Evolutionary conservation across 2,888 invertebrate species (phyloP).

Genomic region (Dicyrtomina minuta): DNA sequence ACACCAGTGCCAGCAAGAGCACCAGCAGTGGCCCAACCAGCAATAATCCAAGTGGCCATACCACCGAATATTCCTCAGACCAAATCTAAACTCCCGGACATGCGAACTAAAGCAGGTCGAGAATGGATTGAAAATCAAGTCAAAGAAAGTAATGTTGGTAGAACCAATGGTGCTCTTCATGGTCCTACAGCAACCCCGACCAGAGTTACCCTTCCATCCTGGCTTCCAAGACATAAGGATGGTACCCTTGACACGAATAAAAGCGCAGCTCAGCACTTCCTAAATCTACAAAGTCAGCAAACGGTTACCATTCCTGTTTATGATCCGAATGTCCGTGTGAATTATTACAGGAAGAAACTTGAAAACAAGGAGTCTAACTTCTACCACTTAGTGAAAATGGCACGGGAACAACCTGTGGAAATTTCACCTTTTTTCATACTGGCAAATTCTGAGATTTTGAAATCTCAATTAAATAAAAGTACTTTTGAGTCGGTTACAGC

Average conservation of each 20-base stretch:
- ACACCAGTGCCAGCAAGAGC: constrained; percentile 28
- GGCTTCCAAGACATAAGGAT: constrained; percentile 33
- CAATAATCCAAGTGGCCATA: background rate
- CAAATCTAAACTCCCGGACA: background rate
- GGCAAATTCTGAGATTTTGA: constrained; percentile 4
- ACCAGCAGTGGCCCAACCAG: too few species aligned
- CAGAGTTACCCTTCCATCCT: constrained; percentile 14
- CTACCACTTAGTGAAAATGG: background rate
- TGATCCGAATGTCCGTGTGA: background rate
- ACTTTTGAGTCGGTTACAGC: too few species aligned
- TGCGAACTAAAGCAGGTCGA: constrained; percentile 20
- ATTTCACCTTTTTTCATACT: background rate
- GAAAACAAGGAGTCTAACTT: too few species aligned
- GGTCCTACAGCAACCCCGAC: too few species aligned
- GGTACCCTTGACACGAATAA: constrained; percentile 14
- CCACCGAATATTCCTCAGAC: constrained; percentile 10
- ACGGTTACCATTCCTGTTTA: too few species aligned
- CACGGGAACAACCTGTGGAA: background rate
- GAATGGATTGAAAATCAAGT: constrained; percentile 23
- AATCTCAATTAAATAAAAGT: background rate
- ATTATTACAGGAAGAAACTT: constrained; percentile 10
- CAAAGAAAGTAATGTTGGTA: background rate
- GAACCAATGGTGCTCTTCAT: too few species aligned
- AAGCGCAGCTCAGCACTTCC: background rate
- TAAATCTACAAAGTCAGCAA: too few species aligned